Conservation (phyloP, 2,113 vertebrate species). For the Candoia aspera region DNA sequence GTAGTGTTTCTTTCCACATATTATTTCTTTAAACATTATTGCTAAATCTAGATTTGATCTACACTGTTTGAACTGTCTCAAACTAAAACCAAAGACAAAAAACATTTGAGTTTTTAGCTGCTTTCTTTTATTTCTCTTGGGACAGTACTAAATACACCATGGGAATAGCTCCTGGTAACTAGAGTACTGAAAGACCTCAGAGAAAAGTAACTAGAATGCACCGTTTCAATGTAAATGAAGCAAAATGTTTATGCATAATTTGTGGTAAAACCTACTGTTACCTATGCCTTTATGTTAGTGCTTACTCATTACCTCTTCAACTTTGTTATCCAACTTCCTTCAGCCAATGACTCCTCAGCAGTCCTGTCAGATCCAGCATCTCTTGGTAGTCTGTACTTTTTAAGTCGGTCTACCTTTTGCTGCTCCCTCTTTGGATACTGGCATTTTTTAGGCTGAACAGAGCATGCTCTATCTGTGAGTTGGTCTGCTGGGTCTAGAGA, state of each 20-base stretch:
- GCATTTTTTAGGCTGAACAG: no score
- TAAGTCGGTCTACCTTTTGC: no score
- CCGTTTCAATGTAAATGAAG: neutral
- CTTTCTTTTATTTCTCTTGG: neutral
- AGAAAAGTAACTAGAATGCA: neutral
- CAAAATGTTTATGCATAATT: neutral
- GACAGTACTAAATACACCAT: neutral
- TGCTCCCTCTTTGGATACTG: no score
- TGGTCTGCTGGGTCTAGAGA: no score
- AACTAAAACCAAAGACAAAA: neutral
- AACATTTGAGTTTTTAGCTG: neutral
- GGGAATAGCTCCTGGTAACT: neutral
- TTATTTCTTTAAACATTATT: slow-evolving; percentile 5
- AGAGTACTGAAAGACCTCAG: neutral
- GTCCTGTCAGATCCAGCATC: no score
- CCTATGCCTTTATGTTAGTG: neutral
- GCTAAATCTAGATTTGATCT: neutral
- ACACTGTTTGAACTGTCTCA: neutral
- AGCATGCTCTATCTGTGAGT: no score
- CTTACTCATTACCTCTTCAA: neutral
- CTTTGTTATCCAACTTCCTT: neutral
- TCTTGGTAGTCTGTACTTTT: no score
- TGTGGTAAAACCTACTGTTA: neutral
- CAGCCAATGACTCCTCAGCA: no score
- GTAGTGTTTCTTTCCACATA: neutral